Conservation (phyloP, 2,797 vertebrate species). For the Pseudomugil gertrudae region DNA sequence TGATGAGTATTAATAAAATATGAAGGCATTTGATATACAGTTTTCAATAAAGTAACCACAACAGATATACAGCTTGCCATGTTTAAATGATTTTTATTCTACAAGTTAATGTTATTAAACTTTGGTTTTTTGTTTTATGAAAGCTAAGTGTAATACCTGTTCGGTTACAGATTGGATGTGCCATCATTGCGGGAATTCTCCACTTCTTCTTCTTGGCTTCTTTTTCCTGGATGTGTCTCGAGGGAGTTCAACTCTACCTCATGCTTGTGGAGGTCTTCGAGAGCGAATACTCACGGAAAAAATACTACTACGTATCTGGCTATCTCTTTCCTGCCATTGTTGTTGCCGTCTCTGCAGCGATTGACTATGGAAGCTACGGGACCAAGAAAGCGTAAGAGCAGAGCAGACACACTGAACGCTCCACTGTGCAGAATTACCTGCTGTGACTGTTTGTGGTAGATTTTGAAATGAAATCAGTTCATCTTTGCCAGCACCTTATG, state of each 20-base stretch:
- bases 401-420: constrained; percentile 28
- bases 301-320: constrained; percentile 97
- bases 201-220: constrained; percentile 99
- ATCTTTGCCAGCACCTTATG: constrained; percentile 55
- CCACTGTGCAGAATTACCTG: constrained; percentile 37
- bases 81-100: constrained; percentile 16
- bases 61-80: constrained; percentile 9
- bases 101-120: constrained; percentile 9
- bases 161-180: constrained; percentile 90
- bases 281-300: constrained; percentile 98
- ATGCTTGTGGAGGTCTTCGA: constrained; percentile 99
- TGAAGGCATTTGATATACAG: constrained; percentile 13
- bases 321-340: constrained; percentile 97
- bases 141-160: constrained; percentile 1
- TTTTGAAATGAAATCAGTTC: constrained; percentile 58
- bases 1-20: constrained; percentile 53
- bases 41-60: constrained; percentile 30
- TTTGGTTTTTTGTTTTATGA: neutral
- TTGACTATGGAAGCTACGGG: constrained; percentile 97
- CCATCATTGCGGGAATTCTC: constrained; percentile 96
- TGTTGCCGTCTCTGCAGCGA: constrained; percentile 94
- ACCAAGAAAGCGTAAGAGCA: constrained; percentile 91
- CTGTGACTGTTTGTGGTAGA: constrained; percentile 47
- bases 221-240: constrained; percentile 99
- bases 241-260: constrained; percentile 98